Percentiles rank a stretch among this genome's conserved stretches.
Conservation (phyloP, 2,797 vertebrate genomes). For the Gambelia wislizenii region DNA sequence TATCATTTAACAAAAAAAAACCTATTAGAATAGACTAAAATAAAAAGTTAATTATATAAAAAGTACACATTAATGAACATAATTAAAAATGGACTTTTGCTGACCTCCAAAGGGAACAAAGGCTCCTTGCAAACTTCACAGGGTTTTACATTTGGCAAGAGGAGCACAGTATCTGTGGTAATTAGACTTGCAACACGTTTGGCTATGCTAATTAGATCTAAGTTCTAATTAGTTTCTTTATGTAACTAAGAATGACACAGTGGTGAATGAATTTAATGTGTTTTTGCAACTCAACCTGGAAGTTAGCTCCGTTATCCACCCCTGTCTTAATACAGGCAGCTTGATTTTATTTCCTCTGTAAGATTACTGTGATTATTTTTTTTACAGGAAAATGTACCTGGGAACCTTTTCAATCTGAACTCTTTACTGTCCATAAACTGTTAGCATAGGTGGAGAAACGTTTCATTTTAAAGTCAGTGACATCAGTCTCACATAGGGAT, state of each 20-base stretch:
- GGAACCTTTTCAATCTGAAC: not conserved
- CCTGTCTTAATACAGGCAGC: conserved; percentile 40
- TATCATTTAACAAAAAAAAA: conserved; percentile 39
- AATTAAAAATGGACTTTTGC: conserved; percentile 63
- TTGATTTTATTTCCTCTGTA: conserved; percentile 12
- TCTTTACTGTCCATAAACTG: rapidly evolving
- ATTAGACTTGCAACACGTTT: conserved; percentile 73
- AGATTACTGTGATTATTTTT: not conserved
- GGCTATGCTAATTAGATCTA: conserved; percentile 75
- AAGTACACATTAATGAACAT: conserved; percentile 54
- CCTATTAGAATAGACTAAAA: conserved; percentile 18
- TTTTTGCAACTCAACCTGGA: conserved; percentile 66
- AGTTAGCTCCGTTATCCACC: conserved; percentile 51
- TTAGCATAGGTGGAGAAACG: not conserved
- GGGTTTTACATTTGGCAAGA: conserved; percentile 68
- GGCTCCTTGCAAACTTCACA: conserved; percentile 62
- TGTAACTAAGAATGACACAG: conserved; percentile 75
- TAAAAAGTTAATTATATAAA: conserved; percentile 66
- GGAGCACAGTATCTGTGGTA: conserved; percentile 62
- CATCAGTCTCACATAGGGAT: no score
- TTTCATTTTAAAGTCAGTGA: not conserved
- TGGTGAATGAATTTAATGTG: conserved; percentile 68
- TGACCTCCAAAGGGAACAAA: conserved; percentile 67
- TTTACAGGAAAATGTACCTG: rapidly evolving
- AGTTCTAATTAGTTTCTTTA: conserved; percentile 78